These are phyloP conservation scores for Pyrgilauda ruficollis DNA, from an alignment of 2,113 vertebrate species.

Conservation along the genomic window DNA sequence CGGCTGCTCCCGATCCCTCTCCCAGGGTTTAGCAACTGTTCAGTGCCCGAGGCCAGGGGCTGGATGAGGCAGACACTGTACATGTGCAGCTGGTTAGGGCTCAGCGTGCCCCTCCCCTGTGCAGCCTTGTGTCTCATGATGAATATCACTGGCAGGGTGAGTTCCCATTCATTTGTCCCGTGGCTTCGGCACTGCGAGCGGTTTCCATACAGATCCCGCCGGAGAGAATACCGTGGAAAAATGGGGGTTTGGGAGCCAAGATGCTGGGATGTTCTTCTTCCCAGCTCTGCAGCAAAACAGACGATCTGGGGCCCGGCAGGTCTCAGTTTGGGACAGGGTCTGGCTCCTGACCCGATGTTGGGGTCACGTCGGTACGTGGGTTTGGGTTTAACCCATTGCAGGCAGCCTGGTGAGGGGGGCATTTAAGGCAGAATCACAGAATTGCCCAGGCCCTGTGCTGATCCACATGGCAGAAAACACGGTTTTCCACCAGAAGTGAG, in stretches of 20 bases:
- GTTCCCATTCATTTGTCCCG: constrained; percentile 36
- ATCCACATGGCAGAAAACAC: neutral
- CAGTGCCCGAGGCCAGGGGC: neutral
- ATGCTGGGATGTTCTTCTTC: neutral
- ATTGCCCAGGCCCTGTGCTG: neutral
- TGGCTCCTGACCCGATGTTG: neutral
- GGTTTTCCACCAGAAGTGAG: neutral
- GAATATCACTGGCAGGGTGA: constrained; percentile 28
- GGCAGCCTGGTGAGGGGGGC: neutral
- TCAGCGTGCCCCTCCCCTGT: constrained; percentile 3
- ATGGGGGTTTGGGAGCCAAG: constrained; percentile 15
- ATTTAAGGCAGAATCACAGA: neutral
- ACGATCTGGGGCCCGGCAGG: neutral
- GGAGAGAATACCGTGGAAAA: constrained; percentile 18
- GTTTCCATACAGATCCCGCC: neutral
- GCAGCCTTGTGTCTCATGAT: neutral
- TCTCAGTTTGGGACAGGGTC: neutral
- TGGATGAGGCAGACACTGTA: neutral
- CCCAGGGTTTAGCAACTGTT: neutral
- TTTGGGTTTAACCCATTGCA: neutral
- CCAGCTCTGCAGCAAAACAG: neutral
- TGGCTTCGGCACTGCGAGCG: neutral
- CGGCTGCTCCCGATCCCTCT: accelerated
- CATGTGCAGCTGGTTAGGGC: constrained; percentile 55
- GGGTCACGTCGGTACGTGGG: neutral